Conservation (phyloP, 2,888 invertebrate genomes). For the Melieria picta region DNA sequence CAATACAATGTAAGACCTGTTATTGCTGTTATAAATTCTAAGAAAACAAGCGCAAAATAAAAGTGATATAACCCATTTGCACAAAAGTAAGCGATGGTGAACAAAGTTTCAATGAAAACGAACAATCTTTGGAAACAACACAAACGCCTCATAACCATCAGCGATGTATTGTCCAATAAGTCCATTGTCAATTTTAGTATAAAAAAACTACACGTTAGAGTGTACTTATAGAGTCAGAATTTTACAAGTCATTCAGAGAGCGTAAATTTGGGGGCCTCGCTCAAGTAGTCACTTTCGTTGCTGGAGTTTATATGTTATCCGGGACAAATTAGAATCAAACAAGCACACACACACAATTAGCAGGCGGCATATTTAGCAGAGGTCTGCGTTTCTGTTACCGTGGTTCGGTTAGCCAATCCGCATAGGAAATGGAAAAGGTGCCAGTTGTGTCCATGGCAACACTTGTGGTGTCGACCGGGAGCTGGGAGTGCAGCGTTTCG, state of each 20-base stretch:
- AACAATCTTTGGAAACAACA: neutral
- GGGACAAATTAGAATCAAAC: neutral
- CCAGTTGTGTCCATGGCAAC: constrained; percentile 62
- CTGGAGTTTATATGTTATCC: too few species aligned
- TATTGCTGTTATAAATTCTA: too few species aligned
- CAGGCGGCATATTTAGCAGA: neutral
- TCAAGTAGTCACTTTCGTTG: too few species aligned
- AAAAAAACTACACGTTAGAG: too few species aligned
- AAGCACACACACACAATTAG: constrained; percentile 39
- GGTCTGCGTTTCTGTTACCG: constrained; percentile 51
- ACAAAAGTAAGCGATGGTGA: neutral
- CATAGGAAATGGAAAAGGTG: constrained; percentile 64
- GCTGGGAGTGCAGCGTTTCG: too few species aligned
- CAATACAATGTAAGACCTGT: too few species aligned
- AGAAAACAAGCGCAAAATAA: neutral
- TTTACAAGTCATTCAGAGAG: too few species aligned
- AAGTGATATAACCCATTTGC: neutral
- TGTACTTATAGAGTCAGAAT: too few species aligned
- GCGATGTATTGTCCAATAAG: too few species aligned
- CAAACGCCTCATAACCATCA: neutral
- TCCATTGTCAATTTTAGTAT: too few species aligned
- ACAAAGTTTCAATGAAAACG: neutral
- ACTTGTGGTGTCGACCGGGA: too few species aligned
- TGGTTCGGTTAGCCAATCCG: constrained; percentile 66
- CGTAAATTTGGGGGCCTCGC: too few species aligned